These are phyloP conservation scores for Protosalanx chinensis DNA, from an alignment of 2,797 vertebrate genomes.

Conservation along the genomic window DNA sequence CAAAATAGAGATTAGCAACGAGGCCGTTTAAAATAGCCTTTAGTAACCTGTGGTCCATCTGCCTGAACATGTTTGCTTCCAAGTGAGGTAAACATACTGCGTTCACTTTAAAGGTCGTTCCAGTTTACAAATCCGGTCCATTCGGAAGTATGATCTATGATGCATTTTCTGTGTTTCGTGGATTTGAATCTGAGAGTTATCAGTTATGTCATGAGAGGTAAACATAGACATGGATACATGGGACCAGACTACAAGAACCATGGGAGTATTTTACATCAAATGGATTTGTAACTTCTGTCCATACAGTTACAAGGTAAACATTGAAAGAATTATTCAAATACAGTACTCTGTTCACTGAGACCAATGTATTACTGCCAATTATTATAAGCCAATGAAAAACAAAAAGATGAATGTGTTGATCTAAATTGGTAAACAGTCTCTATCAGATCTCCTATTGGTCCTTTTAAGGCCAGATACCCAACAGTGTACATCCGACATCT, in stretches of 20 bases:
- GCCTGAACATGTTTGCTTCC: not conserved
- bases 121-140: constrained; percentile 18
- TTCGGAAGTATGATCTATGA: not conserved
- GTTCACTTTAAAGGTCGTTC: constrained; percentile 5
- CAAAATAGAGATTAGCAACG: not conserved
- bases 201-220: not conserved
- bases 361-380: too few species aligned
- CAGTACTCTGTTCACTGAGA: too few species aligned
- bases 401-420: too few species aligned
- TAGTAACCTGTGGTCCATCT: not conserved
- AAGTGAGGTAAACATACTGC: not conserved
- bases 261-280: not conserved
- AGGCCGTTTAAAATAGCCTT: not conserved
- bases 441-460: too few species aligned
- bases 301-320: too few species aligned
- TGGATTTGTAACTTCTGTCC: too few species aligned
- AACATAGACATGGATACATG: not conserved
- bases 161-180: constrained; percentile 9
- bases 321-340: too few species aligned
- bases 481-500: too few species aligned
- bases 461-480: too few species aligned
- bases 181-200: not conserved
- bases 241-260: not conserved
- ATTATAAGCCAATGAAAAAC: too few species aligned
- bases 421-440: not conserved